Conservation (phyloP, 2,113 vertebrate genomes). For the Tragulus kanchil region DNA sequence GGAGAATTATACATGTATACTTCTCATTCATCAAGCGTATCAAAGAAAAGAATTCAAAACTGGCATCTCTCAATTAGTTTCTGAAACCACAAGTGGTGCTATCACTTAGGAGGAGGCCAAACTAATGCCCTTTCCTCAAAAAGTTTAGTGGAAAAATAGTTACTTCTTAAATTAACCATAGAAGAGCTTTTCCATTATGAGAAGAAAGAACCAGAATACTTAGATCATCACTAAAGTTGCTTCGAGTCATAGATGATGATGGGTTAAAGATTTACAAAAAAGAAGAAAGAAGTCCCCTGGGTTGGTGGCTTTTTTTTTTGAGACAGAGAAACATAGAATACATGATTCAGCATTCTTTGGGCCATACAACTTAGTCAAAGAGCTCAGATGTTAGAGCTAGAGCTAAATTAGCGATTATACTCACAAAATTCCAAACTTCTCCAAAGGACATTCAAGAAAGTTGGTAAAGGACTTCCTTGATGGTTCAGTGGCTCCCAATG, state of each 20-base stretch:
- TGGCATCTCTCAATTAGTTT: conserved; percentile 12
- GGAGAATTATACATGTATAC: conserved; percentile 28
- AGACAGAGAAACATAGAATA: neutral
- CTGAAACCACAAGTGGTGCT: conserved; percentile 45
- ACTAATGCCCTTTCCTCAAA: conserved; percentile 43
- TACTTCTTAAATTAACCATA: conserved; percentile 42
- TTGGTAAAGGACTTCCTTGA: neutral
- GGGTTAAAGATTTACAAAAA: neutral
- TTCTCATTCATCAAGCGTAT: conserved; percentile 52
- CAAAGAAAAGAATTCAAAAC: conserved; percentile 56
- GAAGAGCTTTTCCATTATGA: neutral
- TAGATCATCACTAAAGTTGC: neutral
- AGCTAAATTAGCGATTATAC: neutral
- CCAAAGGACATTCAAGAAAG: conserved; percentile 3
- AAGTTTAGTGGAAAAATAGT: neutral
- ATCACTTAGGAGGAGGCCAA: conserved; percentile 49
- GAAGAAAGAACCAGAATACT: neutral
- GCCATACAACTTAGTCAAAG: neutral
- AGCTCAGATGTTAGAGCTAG: neutral
- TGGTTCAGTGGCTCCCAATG: neutral
- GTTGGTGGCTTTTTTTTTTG: neutral
- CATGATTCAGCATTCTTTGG: neutral
- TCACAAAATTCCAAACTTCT: conserved; percentile 21
- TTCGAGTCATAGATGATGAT: neutral
- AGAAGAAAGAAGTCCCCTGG: neutral